Base-by-base conservation (phyloP, 2,113 vertebrate genomes). In the Neodon shergylaensis region DNA sequence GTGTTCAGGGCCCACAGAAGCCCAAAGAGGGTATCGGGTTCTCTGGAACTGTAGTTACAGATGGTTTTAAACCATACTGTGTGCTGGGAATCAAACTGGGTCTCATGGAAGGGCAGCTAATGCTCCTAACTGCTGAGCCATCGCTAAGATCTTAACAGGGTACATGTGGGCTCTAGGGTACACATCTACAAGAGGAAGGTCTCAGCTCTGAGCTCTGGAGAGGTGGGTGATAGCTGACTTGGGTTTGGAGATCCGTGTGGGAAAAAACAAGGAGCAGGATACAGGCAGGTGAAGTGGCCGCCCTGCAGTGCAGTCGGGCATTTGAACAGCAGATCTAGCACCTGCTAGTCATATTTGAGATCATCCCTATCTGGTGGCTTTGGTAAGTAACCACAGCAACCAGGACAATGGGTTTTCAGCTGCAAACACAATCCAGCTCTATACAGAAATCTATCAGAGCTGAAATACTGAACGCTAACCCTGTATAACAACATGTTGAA, bases 401-500 rank as follows among this genome's bases (percentile, higher is more conserved):
- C 91, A 77, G 3, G 42, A 4, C 44, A 81, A 84, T 9, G 76
- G 16, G 3, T 85, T 90, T 87, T 91, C 88, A 88, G 49, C 68
- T 95, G 66, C 68, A 39, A n/a, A 88, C 81, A 93, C 19, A 42
- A 77, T 26, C 31, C 24, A 52, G 2, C 13, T 58, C 90, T 31
- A 39, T 22, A 70, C 42, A 94, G 81, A 85, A 42, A 31, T 65
- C 89, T 47, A 0, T 90, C 54, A 88, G 22, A 96, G 63, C 54
- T 66, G n/a, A 96, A 95, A 87, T 44, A 72, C 79, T 95, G 66
- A 90, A 88, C 65, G 16, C 26, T 82, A 54, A 82, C 24, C 91
- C 44, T 87, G 8, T 12, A 94, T 88, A 74, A 88, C 39, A 61
- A 47, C 26, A 28, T 61, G 47, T 82, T 63, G n/a, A 89, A n/a